Conservation (phyloP, 2,888 invertebrate genomes). For the Cephus rjabovi region DNA sequence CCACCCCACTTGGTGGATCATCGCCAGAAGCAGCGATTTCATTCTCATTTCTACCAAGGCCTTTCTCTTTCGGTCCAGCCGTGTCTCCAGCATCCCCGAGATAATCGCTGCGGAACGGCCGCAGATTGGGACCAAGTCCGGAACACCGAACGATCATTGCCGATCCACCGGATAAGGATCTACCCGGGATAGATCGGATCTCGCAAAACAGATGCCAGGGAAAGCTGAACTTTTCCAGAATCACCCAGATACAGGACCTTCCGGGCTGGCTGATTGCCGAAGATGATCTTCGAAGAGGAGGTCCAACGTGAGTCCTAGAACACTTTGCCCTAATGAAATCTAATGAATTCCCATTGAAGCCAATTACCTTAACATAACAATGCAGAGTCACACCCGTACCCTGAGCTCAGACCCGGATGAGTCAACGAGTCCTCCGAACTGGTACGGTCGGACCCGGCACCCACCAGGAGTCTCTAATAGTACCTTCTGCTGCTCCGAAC, state of each 20-base stretch:
- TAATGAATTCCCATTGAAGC: constrained; percentile 38
- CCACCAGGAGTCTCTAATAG: constrained; percentile 28
- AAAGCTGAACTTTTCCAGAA: neutral
- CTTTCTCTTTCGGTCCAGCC: constrained; percentile 4
- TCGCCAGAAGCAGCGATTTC: constrained; percentile 14
- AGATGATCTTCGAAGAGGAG: neutral
- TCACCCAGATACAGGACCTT: neutral
- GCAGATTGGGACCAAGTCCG: neutral
- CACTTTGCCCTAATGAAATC: constrained; percentile 4
- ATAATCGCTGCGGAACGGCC: neutral
- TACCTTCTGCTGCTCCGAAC: neutral
- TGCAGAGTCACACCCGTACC: constrained; percentile 11
- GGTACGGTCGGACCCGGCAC: constrained; percentile 1
- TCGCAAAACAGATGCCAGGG: neutral
- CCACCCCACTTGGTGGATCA: constrained; percentile 19
- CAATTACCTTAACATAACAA: constrained; percentile 28
- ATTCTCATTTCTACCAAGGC: neutral
- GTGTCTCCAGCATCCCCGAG: neutral
- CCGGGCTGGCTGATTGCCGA: neutral
- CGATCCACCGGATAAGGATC: neutral
- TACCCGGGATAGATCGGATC: neutral
- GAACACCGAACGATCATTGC: neutral
- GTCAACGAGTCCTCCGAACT: constrained; percentile 38
- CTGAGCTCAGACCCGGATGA: constrained; percentile 27
- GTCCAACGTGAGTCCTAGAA: neutral